phyloP scores from a whole-genome alignment of 2,888 invertebrate genomes.

The Calameuta filiformis region DNA sequence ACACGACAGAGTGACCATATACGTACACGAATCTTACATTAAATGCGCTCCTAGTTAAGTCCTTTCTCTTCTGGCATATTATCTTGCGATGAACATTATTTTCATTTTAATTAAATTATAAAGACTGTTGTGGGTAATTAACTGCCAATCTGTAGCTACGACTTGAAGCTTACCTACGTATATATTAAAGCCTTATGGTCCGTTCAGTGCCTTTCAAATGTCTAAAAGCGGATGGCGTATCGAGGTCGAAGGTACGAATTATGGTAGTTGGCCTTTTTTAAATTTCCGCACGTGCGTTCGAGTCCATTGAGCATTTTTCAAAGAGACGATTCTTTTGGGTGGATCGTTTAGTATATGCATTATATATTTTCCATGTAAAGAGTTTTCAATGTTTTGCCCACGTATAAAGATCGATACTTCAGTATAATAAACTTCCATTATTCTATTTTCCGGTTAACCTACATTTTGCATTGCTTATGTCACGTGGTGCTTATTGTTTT shows the following conservation, averaged over 20 bases:
- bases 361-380: neutral
- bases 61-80: neutral
- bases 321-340: neutral
- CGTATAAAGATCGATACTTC: neutral
- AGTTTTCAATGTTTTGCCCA: neutral
- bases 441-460: neutral
- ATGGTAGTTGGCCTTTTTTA: neutral
- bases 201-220: neutral
- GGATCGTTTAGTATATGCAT: neutral
- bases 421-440: neutral
- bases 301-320: neutral
- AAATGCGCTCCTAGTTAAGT: neutral
- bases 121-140: neutral
- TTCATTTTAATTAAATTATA: neutral
- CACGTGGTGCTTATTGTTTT: neutral
- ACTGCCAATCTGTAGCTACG: neutral
- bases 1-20: slow-evolving; percentile 41
- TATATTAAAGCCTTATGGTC: neutral
- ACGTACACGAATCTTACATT: slow-evolving; percentile 7
- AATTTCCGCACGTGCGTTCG: neutral
- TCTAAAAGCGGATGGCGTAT: neutral
- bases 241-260: neutral
- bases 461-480: neutral
- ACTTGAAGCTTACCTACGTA: neutral
- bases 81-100: neutral